Base-by-base conservation (phyloP, 2,797 vertebrate genomes). In the Delichon dasypus region DNA sequence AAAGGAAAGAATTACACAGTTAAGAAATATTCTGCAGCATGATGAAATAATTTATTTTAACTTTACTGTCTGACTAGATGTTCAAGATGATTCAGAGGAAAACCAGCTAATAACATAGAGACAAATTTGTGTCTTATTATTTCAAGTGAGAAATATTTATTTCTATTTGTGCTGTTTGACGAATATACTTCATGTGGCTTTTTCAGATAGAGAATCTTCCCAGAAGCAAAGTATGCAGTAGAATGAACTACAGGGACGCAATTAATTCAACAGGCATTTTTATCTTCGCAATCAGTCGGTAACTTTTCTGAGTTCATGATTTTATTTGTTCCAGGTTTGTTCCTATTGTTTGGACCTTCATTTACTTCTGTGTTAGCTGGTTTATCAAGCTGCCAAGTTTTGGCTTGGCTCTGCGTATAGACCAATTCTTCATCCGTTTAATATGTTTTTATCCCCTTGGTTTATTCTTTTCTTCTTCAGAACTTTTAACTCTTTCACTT, bases 1-100 rank as follows among this genome's bases (percentile, higher is more conserved):
- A 94, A 85, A 82, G 95, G 95, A 96, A 96, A 93, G 80, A 95
- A 95, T 94, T 93, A 94, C 95, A 82, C 83, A 72, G 65, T 94
- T 83, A 75, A 79, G 77, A 97, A 91, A 90, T 85, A 89, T 27
- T 91, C 74, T 95, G 86, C 85, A 91, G 77, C 71, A 91, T 87
- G 86, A 94, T 87, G 81, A 94, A 96, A 93, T 88, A 85, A 89
- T 94, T 94, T 96, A 93, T 90, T 95, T 96, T 96, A 95, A 89
- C 71, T 80, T 87, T 78, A 72, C 86, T 90, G 88, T 93, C 94
- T 93, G 85, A 87, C 91, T 91, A 85, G 94, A 94, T 85, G 77
- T 94, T 94, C 80, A 94, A 67, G 83, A 94, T 94, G 91, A 97
- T 95, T 96, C 95, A 96, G 82, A 96, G 65, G 88, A 85, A 85